These are phyloP conservation scores for Drosophila kurseongensis DNA, from an alignment of 1,140 invertebrate genomes.

Conservation along the genomic window DNA sequence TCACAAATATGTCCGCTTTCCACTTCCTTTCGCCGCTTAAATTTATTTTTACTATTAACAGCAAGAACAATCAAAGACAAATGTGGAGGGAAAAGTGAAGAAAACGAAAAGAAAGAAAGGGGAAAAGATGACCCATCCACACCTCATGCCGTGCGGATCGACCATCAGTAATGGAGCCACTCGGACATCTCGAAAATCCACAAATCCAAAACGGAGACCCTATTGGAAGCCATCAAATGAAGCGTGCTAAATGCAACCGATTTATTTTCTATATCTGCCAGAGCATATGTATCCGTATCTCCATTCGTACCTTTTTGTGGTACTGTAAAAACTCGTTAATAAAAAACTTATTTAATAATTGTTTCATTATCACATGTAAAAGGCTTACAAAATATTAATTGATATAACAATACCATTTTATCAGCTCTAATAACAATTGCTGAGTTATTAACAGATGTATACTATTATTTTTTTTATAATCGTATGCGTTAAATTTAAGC, in stretches of 20 bases:
- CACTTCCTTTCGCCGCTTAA: slow-evolving; percentile 68
- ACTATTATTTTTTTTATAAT: no score
- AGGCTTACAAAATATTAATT: no score
- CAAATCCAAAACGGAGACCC: slow-evolving; percentile 7
- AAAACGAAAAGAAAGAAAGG: neutral
- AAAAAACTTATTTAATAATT: no score
- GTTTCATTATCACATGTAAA: no score
- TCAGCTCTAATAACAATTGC: no score
- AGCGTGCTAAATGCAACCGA: slow-evolving; percentile 67
- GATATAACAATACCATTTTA: no score
- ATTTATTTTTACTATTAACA: slow-evolving; percentile 47
- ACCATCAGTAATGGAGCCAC: slow-evolving; percentile 67
- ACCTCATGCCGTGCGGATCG: slow-evolving; percentile 74
- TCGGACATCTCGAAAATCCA: slow-evolving; percentile 1
- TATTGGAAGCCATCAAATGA: slow-evolving; percentile 42
- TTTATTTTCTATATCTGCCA: slow-evolving; percentile 52
- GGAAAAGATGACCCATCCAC: slow-evolving; percentile 37
- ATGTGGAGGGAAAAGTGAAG: neutral
- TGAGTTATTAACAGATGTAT: no score
- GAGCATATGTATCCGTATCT: neutral
- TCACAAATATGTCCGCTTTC: slow-evolving; percentile 47
- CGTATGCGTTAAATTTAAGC: no score
- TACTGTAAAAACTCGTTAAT: neutral
- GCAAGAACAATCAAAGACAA: slow-evolving; percentile 6
- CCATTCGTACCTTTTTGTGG: neutral